Evolutionary conservation across 1,140 invertebrate species (phyloP), one percentile per base, ranked within the genome.

Genomic region (Solen grandis): DNA sequence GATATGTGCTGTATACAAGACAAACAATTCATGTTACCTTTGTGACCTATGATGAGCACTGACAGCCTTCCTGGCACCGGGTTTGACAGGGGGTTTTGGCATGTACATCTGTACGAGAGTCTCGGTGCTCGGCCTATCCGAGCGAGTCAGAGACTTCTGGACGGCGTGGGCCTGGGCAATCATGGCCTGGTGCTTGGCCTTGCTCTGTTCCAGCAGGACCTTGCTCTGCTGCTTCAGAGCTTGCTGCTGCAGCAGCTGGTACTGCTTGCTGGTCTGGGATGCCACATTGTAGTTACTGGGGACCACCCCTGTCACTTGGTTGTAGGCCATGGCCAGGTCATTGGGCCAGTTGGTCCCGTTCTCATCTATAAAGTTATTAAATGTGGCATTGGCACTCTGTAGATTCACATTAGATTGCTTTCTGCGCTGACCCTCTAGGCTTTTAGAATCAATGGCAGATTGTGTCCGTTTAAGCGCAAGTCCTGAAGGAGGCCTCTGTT

Each of bases 151-250:
- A 19, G 84, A 84, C 35, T 86, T 85, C 75, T 89, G 86, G 5
- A 87, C 88, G 16, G 89, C 89, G 69, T 91, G 90, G 16, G 89
- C 91, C 57, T 91, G 90, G 10, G 90, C 90, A 8, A 92, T 87
- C 88, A 91, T 89, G 8, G 90, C 90, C 36, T 91, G 88, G 76
- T 92, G 90, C 77, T 91, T 92, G 31, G 89, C 90, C 69, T 91
- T 90, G 75, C 90, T 90, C 52, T 86, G 84, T 77, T 91, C 88
- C 35, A 91, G 63, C 72, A 90, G 68, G 3, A 83, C 84, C 63
- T 87, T 84, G 46, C 84, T 85, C 54, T 85, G 80, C 29, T 87
- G 76, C 63, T 88, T 84, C 13, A 84, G 73, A 29, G 76, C 82
- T 31, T 81, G 83, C 66, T 89, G 88, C 66, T 88, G 85, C 14